Conservation (phyloP, 2,797 vertebrate species). For the Sciaenops ocellatus region DNA sequence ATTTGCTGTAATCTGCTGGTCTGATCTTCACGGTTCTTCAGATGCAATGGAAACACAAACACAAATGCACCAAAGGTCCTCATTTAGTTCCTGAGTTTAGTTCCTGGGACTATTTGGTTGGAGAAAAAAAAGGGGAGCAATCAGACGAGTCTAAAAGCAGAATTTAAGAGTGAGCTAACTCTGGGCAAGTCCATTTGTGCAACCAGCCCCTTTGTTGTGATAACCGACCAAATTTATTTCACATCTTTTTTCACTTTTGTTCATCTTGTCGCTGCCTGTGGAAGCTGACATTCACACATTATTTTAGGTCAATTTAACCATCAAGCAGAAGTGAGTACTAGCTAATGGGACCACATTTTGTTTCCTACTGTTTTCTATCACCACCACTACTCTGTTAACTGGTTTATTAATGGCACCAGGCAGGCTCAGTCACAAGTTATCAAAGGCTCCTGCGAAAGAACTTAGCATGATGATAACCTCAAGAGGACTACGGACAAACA, state of each 20-base stretch:
- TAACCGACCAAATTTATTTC: neutral
- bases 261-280: neutral
- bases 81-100: conserved; percentile 60
- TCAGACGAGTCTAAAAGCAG: neutral
- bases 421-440: conserved; percentile 30
- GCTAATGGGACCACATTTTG: neutral
- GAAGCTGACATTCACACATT: neutral
- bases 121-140: conserved; percentile 7
- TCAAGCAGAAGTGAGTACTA: neutral
- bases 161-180: neutral
- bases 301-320: neutral
- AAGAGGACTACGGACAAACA: conserved; percentile 18
- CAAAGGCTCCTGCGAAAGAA: conserved; percentile 21
- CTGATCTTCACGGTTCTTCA: conserved; percentile 25
- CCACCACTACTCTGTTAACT: conserved; percentile 6
- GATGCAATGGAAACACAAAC: conserved; percentile 31
- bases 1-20: neutral
- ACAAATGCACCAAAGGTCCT: conserved; percentile 30
- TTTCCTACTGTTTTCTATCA: neutral
- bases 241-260: neutral
- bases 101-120: conserved; percentile 47
- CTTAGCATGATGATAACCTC: neutral
- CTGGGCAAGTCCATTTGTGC: conserved; percentile 14
- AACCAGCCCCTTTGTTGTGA: conserved; percentile 13
- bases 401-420: conserved; percentile 3